Conservation (phyloP, 2,113 vertebrate genomes). For the Aplodontia rufa region DNA sequence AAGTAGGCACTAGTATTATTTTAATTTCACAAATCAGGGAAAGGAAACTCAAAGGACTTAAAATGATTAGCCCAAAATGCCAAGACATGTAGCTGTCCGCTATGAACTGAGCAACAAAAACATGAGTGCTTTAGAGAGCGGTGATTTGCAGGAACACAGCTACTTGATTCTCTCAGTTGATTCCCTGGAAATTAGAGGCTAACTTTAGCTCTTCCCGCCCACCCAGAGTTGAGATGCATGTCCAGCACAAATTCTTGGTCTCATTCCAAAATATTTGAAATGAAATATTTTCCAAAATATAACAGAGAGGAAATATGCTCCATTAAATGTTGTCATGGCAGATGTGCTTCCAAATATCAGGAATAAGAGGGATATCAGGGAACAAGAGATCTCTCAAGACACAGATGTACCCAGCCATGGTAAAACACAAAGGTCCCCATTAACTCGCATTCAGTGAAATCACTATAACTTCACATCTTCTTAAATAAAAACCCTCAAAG, state of each 20-base stretch:
- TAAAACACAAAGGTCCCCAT: neutral
- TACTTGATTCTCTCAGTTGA: neutral
- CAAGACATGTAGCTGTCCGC: neutral
- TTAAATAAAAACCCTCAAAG: slow-evolving; percentile 35
- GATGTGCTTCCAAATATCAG: neutral
- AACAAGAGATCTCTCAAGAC: neutral
- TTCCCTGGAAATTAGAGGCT: neutral
- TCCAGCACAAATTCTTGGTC: neutral
- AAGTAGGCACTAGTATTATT: neutral
- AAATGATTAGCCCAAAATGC: neutral
- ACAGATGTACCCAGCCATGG: neutral
- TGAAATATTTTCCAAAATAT: neutral
- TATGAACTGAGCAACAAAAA: neutral
- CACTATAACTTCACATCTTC: neutral
- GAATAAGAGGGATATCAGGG: neutral
- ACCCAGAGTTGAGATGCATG: neutral
- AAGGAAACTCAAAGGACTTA: neutral
- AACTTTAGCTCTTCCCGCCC: neutral
- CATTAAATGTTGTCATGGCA: neutral
- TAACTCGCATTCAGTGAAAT: neutral
- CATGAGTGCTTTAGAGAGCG: too few relatives aligned
- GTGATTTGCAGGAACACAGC: neutral
- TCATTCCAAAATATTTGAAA: neutral
- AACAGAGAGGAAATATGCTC: neutral
- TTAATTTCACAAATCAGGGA: neutral